These are phyloP conservation scores for Pteronotus mesoamericanus DNA, from an alignment of 2,797 vertebrate species.

Conservation along the genomic window DNA sequence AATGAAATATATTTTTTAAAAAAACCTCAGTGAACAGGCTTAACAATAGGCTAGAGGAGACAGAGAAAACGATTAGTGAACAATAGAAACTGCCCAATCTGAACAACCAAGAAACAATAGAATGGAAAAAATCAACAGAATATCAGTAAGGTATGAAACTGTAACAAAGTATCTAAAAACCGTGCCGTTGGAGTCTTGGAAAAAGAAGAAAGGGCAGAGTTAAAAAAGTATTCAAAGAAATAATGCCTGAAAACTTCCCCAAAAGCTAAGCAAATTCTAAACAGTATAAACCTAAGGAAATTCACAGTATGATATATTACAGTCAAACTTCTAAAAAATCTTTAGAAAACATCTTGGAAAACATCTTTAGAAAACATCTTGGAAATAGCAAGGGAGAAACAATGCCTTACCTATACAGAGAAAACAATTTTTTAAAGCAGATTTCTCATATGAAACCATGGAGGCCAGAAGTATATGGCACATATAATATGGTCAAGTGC, in stretches of 20 bases:
- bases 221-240: not conserved
- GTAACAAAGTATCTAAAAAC: not conserved
- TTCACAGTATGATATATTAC: not conserved
- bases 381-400: not conserved
- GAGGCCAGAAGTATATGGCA: not conserved
- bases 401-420: not conserved
- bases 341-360: not conserved
- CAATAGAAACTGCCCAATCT: not conserved
- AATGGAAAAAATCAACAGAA: not conserved
- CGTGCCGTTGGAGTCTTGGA: not conserved
- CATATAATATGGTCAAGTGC: not conserved
- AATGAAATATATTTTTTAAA: too few species aligned
- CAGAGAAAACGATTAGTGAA: not conserved
- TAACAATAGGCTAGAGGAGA: not conserved
- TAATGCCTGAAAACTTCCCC: not conserved
- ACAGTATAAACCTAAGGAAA: not conserved
- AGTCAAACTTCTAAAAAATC: not conserved
- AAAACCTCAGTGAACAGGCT: not conserved
- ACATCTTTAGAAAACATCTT: not conserved
- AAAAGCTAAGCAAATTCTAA: not conserved
- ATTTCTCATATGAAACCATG: not conserved
- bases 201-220: not conserved
- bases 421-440: not conserved
- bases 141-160: not conserved
- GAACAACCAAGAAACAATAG: not conserved